Evolutionary conservation across 2,113 vertebrate species (phyloP), one percentile per base, ranked within the genome.

Genomic region (Capreolus pygargus): DNA sequence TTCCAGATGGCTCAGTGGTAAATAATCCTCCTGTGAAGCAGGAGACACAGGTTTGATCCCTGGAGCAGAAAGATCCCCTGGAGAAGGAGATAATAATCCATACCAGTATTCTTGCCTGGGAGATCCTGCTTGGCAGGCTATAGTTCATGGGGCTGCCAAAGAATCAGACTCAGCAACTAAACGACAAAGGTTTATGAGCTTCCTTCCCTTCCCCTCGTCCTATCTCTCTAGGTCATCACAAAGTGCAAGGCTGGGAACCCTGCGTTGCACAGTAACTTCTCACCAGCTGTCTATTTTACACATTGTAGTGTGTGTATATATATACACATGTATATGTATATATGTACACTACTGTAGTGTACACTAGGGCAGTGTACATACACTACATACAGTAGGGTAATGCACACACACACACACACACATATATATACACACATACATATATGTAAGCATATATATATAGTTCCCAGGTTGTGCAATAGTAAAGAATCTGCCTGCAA

Each of bases 121-220:
- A 36, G 1, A 36, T 70, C 17, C 64, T 36, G 33, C 9, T 21
- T 70, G 64, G 27, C 17, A 70, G 33, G 33, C 4, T 70, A 11
- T 70, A 70, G n/a, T 36, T 70, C 17, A 36, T 21, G 64, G 13
- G n/a, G 19, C n/a, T 70, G n/a, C n/a, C 30, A 70, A 70, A 70
- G n/a, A 70, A 1, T 70, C 17, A 70, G 64, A 70, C n/a, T 36
- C n/a, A 70, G 17, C n/a, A 70, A 5, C 17, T 36, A 70, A 36
- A 70, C 4, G 9, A 70, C 17, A 70, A 4, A 70, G 64, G n/a
- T 67, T 67, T 70, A 70, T 21, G 9, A 36, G 17, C 33, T 36
- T 36, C n/a, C n/a, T 36, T 70, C 8, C n/a, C 9, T 21, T 21
- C 8, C 64, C 27, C 7, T 19, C 1, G 0, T 67, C 16, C 64